Percentiles rank a stretch among this genome's conserved stretches.
These are phyloP conservation scores for Caenorhabditis elegans DNA, from an alignment of 1,140 invertebrate genomes.

Conservation along the genomic window DNA sequence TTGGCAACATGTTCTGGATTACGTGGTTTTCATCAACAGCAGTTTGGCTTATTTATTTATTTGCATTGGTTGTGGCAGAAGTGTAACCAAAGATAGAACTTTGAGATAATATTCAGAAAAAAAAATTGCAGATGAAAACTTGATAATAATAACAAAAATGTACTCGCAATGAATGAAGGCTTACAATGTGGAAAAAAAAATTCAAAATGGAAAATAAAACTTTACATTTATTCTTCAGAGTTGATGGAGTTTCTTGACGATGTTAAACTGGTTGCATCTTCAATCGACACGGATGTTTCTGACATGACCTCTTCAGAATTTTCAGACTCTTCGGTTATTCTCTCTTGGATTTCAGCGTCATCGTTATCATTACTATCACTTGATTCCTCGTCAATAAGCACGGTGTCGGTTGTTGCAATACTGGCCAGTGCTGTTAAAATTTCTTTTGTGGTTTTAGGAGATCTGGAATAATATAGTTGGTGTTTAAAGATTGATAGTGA, in stretches of 20 bases:
- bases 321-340: background rate
- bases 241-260: background rate
- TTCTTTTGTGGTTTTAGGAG: background rate
- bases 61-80: background rate
- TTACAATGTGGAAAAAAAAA: background rate
- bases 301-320: slow-evolving; percentile 11
- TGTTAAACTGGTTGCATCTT: background rate
- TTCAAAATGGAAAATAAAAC: background rate
- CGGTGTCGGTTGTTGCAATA: slow-evolving; percentile 32
- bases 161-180: background rate
- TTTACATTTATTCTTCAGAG: background rate
- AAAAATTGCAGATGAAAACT: background rate
- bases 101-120: too few relatives aligned
- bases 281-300: background rate
- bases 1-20: background rate
- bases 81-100: too few relatives aligned
- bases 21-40: too few relatives aligned
- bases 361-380: background rate
- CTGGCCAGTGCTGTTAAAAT: slow-evolving; percentile 30
- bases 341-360: background rate
- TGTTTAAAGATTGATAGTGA: too few relatives aligned
- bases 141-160: background rate
- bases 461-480: background rate
- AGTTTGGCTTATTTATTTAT: too few relatives aligned
- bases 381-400: slow-evolving; percentile 4